Percentiles rank a stretch among this genome's conserved stretches.
phyloP scores from a whole-genome alignment of 2,797 vertebrate genomes.

The Micrastur ruficollis region DNA sequence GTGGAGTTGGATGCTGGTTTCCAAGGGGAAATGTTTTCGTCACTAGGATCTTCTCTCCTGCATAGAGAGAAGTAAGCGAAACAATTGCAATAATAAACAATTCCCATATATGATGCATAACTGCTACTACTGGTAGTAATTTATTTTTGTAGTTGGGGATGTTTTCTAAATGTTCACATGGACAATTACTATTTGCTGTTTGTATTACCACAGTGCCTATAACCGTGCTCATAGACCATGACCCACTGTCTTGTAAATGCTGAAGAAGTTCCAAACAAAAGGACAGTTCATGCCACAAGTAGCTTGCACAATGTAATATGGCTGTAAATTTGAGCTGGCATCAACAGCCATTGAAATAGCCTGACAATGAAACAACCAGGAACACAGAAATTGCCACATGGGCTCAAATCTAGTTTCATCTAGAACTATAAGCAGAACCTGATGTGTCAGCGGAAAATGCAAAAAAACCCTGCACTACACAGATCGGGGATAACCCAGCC shows the following conservation, averaged over 20 bases:
- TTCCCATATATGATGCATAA: background rate
- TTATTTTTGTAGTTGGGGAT: background rate
- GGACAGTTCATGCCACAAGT: background rate
- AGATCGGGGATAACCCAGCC: background rate
- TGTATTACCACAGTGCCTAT: background rate
- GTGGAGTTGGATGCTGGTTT: background rate
- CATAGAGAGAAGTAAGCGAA: background rate
- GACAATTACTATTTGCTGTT: background rate
- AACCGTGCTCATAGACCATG: constrained; percentile 7
- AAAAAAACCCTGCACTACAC: background rate
- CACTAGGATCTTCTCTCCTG: background rate
- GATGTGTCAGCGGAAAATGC: background rate
- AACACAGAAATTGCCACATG: constrained; percentile 21
- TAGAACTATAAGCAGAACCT: constrained; percentile 16
- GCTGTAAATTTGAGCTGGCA: constrained; percentile 29
- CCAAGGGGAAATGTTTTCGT: background rate
- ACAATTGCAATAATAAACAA: constrained; percentile 5
- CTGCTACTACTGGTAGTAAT: background rate
- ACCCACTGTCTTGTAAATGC: constrained; percentile 23
- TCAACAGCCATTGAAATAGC: background rate
- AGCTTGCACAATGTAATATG: background rate
- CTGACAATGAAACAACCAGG: constrained; percentile 7
- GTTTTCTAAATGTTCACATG: constrained; percentile 5
- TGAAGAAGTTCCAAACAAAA: constrained; percentile 32
- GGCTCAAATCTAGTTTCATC: constrained; percentile 24